Percentiles rank a stretch among this genome's conserved stretches.
These are phyloP conservation scores for Synergus laeviventris DNA, from an alignment of 2,888 invertebrate species.

Conservation along the genomic window DNA sequence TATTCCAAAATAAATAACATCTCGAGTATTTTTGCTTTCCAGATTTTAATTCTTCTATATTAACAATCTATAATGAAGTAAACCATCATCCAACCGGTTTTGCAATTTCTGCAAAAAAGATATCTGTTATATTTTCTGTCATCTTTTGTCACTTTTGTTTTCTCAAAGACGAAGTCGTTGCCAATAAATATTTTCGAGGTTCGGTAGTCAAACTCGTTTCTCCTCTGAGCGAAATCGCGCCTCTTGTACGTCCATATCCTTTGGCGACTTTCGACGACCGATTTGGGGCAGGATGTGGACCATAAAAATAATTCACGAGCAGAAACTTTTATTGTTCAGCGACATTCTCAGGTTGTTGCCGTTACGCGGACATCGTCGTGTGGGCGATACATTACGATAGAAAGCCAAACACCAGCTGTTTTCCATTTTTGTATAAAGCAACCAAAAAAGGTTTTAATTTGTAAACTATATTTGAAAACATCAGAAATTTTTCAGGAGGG, in stretches of 20 bases:
- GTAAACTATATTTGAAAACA: background rate
- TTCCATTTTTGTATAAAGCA: slow-evolving; percentile 46
- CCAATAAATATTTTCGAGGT: background rate
- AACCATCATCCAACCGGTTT: background rate
- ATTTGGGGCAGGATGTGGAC: slow-evolving; percentile 49
- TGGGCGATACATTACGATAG: slow-evolving; percentile 66
- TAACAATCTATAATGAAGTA: slow-evolving; percentile 3
- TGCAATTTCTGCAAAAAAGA: background rate
- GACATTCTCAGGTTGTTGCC: slow-evolving; percentile 65
- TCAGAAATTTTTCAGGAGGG: background rate
- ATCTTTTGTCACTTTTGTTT: slow-evolving; percentile 1
- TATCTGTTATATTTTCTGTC: background rate
- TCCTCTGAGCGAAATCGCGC: slow-evolving; percentile 15
- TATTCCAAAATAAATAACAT: background rate
- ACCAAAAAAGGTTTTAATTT: too few species aligned
- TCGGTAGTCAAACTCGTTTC: slow-evolving; percentile 17
- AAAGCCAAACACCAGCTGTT: slow-evolving; percentile 64
- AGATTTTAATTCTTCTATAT: background rate
- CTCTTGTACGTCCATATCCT: slow-evolving; percentile 8
- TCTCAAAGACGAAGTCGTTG: background rate
- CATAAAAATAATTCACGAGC: slow-evolving; percentile 63
- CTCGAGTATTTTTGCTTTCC: background rate
- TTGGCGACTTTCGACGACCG: slow-evolving; percentile 43
- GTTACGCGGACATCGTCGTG: slow-evolving; percentile 50
- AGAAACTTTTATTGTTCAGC: slow-evolving; percentile 61